Evolutionary conservation across 2,113 vertebrate species (phyloP).

Genomic region (Indri indri): DNA sequence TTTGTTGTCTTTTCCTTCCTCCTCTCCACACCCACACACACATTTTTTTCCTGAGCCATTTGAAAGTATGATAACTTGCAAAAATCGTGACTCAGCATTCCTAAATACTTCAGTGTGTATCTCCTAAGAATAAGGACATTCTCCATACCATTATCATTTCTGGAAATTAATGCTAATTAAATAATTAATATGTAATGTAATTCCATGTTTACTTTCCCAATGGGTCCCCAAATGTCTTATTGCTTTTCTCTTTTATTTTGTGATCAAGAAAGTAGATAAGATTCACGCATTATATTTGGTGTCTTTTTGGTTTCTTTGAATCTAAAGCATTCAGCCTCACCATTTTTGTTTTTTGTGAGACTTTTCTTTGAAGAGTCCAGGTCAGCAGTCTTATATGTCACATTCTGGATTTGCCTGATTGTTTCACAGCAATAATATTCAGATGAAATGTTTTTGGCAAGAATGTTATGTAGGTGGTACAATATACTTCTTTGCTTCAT

Average conservation of each 20-base stretch:
- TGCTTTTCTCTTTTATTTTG: constrained; percentile 34
- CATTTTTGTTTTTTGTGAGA: background rate
- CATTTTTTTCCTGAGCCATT: background rate
- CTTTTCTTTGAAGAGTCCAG: background rate
- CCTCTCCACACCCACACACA: no score
- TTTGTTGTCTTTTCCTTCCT: background rate
- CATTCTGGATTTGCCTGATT: background rate
- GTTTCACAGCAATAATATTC: background rate
- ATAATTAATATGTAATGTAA: background rate
- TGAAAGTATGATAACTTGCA: background rate
- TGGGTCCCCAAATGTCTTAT: background rate
- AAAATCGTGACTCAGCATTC: background rate
- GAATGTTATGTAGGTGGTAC: background rate
- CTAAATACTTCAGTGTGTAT: background rate
- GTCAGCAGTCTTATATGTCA: background rate
- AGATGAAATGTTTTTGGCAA: background rate
- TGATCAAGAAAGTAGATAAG: background rate
- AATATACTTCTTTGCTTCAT: background rate
- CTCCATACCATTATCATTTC: background rate
- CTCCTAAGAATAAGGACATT: background rate
- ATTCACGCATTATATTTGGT: background rate
- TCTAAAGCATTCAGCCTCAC: background rate
- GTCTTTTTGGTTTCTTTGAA: background rate
- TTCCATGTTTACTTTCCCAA: background rate
- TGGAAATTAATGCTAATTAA: background rate